Evolutionary conservation across 2,797 vertebrate genomes (phyloP).

Genomic region (Apogon talboti): DNA sequence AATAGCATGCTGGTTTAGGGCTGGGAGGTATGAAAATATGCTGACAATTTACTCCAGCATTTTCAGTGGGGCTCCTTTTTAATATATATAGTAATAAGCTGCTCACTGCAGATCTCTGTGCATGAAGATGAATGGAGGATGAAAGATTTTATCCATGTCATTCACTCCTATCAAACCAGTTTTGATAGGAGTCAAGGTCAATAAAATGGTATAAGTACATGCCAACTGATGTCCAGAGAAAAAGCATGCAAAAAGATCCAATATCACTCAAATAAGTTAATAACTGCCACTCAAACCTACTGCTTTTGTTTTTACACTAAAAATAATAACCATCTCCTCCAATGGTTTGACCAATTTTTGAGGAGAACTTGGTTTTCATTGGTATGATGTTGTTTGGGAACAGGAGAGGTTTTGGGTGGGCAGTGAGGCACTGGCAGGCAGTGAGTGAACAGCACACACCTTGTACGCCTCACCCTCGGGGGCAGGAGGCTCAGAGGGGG

Average conservation of each 20-base stretch:
- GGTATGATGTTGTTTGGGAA: too few species aligned
- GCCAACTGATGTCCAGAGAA: background rate
- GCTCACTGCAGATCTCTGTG: too few species aligned
- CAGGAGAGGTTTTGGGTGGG: background rate
- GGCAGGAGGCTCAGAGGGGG: slow-evolving; percentile 87
- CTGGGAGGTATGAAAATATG: background rate
- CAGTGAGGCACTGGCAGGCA: slow-evolving; percentile 70
- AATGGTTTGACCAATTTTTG: too few species aligned
- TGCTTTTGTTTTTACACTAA: too few species aligned
- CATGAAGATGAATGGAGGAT: background rate
- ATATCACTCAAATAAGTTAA: background rate
- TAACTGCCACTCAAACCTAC: too few species aligned
- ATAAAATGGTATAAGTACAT: background rate
- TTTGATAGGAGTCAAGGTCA: background rate
- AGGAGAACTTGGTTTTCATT: too few species aligned
- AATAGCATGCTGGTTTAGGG: too few species aligned
- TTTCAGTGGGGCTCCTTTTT: too few species aligned
- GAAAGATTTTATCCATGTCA: background rate
- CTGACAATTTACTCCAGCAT: too few species aligned
- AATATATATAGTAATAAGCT: too few species aligned
- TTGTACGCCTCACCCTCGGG: slow-evolving; percentile 89
- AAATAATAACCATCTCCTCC: too few species aligned
- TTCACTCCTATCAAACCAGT: background rate
- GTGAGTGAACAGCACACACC: slow-evolving; percentile 85
- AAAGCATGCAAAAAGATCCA: background rate